phyloP scores from a whole-genome alignment of 2,797 vertebrate species.

The Poeciliopsis presidionis region DNA sequence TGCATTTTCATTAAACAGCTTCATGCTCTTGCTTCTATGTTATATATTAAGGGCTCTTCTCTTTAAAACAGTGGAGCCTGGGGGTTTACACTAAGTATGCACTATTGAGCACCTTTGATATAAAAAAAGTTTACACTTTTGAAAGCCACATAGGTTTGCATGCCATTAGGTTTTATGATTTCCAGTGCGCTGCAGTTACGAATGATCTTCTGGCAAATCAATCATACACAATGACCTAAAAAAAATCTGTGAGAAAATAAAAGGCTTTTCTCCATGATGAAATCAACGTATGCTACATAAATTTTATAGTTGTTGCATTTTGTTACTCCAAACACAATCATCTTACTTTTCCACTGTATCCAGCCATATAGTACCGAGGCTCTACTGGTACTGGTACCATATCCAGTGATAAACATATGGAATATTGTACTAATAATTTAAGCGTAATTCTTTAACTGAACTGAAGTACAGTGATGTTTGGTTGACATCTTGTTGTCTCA shows the following conservation, averaged over 20 bases:
- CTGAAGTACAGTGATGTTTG: background rate
- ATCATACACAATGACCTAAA: slow-evolving; percentile 55
- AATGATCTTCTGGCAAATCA: slow-evolving; percentile 73
- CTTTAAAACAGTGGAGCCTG: slow-evolving; percentile 51
- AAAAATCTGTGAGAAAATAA: slow-evolving; percentile 31
- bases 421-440: background rate
- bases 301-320: background rate
- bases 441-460: background rate
- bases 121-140: slow-evolving; percentile 65
- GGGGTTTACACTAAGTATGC: slow-evolving; percentile 67
- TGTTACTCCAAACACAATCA: background rate
- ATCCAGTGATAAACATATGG: background rate
- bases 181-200: slow-evolving; percentile 69
- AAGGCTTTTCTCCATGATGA: too few species aligned
- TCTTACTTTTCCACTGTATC: background rate
- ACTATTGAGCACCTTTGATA: slow-evolving; percentile 61
- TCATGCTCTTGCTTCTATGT: slow-evolving; percentile 51
- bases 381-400: background rate
- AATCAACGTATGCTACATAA: background rate
- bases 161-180: slow-evolving; percentile 76
- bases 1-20: slow-evolving; percentile 55
- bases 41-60: slow-evolving; percentile 50
- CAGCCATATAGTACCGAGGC: background rate
- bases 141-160: slow-evolving; percentile 64
- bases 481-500: background rate